These are phyloP conservation scores for Tolmerus cingulatus DNA, from an alignment of 2,888 invertebrate species.

Conservation along the genomic window DNA sequence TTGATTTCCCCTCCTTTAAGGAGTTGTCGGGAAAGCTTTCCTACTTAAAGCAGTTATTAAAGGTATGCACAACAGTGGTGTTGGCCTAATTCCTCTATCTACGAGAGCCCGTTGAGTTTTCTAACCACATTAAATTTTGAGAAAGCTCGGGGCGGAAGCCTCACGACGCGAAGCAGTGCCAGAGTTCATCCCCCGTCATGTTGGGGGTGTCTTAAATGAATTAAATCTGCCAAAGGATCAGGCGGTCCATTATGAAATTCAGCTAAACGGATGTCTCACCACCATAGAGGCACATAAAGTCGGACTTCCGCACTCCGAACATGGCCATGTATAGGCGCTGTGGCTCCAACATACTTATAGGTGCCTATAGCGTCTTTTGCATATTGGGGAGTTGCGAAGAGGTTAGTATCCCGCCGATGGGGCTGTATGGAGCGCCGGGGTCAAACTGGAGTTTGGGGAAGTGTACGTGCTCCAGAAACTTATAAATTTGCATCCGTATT, in stretches of 20 bases:
- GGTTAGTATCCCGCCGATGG: background rate
- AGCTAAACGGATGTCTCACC: background rate
- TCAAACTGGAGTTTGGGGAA: background rate
- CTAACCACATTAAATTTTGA: background rate
- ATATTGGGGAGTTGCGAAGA: background rate
- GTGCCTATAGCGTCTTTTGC: background rate
- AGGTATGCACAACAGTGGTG: background rate
- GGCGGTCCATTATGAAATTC: background rate
- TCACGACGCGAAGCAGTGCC: background rate
- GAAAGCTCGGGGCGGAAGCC: background rate
- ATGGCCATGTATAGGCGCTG: background rate
- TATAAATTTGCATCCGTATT: slow-evolving; percentile 11
- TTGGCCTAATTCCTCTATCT: background rate
- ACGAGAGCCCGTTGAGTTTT: background rate
- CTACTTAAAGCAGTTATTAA: background rate
- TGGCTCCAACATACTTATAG: background rate
- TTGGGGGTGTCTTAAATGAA: background rate
- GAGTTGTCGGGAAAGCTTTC: background rate
- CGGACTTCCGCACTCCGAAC: background rate
- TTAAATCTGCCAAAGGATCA: background rate
- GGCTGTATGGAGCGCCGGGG: background rate
- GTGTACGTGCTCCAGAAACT: background rate
- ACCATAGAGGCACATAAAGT: background rate
- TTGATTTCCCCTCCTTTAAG: background rate
- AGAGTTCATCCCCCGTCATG: background rate